Evolutionary conservation across 2,113 vertebrate genomes (phyloP).

Genomic region (Psilopsiagon aurifrons): DNA sequence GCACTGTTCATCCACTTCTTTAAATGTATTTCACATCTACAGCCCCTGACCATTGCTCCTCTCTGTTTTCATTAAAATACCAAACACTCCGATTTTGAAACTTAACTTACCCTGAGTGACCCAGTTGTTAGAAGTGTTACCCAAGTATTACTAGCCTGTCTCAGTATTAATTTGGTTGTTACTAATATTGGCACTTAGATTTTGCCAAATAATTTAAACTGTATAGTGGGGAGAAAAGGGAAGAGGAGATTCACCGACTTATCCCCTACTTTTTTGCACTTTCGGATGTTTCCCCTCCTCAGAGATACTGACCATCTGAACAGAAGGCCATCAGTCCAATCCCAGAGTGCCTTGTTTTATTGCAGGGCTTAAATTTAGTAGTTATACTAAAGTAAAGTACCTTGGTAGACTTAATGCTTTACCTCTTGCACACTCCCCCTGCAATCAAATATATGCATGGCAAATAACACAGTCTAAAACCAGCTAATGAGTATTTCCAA

Average conservation of each 20-base stretch:
- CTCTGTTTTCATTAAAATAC: not conserved
- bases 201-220: not conserved
- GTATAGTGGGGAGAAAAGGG: accelerated
- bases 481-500: slow-evolving; percentile 15
- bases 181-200: not conserved
- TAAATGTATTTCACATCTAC: not conserved
- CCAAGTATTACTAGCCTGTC: not conserved
- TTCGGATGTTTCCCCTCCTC: not conserved
- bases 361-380: not conserved
- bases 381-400: not conserved
- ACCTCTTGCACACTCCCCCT: not conserved
- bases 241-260: not conserved
- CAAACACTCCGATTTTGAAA: not conserved
- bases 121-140: not conserved
- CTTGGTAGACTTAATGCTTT: not conserved
- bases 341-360: not conserved
- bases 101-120: not conserved
- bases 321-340: not conserved
- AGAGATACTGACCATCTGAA: not conserved
- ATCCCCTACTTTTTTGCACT: not conserved
- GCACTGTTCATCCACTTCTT: not conserved
- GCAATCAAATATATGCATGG: not conserved
- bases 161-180: not conserved
- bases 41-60: not conserved
- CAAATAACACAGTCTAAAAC: not conserved